phyloP scores from a whole-genome alignment of 2,888 invertebrate genomes.

The Notocelia uddmanniana region DNA sequence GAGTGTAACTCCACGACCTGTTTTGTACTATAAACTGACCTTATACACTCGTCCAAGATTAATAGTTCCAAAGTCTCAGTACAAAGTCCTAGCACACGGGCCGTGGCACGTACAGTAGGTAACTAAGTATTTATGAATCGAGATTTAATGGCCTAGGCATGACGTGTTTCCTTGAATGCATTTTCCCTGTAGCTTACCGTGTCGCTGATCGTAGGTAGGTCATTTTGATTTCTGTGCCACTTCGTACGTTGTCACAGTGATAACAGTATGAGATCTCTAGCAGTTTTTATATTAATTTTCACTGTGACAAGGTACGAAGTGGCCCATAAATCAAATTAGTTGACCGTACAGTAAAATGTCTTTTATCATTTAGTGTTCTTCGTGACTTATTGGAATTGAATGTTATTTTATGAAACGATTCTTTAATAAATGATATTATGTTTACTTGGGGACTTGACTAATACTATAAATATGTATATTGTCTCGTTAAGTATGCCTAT shows the following conservation, averaged over 20 bases:
- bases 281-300: too few species aligned
- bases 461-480: background rate
- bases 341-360: background rate
- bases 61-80: constrained; percentile 1
- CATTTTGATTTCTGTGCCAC: too few species aligned
- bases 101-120: constrained; percentile 1
- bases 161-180: constrained; percentile 22
- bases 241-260: too few species aligned
- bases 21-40: constrained; percentile 1
- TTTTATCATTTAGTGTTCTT: background rate
- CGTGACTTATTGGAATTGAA: background rate
- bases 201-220: too few species aligned
- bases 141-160: constrained; percentile 16
- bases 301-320: too few species aligned
- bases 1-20: constrained; percentile 5
- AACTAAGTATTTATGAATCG: background rate
- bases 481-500: too few species aligned
- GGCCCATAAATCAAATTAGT: too few species aligned
- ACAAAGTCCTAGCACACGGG: background rate
- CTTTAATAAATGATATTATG: background rate
- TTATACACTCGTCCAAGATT: background rate
- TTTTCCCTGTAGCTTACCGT: constrained; percentile 1
- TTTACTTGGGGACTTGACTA: background rate
- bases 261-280: too few species aligned
- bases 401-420: background rate